Evolutionary conservation across 2,888 invertebrate species (phyloP).

Genomic region (Habrosyne pyritoides): DNA sequence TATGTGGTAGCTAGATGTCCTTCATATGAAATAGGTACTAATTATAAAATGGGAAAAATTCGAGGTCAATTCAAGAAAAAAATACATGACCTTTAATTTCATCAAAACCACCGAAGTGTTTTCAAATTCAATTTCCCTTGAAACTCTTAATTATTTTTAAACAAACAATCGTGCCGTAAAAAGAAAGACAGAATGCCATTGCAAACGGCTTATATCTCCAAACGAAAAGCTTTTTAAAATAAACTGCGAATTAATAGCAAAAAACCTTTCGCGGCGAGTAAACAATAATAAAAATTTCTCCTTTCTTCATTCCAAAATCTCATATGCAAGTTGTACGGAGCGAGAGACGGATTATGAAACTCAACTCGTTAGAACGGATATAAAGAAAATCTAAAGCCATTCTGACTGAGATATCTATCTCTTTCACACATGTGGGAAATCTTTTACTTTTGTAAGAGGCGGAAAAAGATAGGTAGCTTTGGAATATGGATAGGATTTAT

Average conservation of each 20-base stretch:
- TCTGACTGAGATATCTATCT: background rate
- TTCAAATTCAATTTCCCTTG: too few relatives aligned
- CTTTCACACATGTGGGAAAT: background rate
- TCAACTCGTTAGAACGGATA: background rate
- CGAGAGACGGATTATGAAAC: background rate
- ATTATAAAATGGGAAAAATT: too few relatives aligned
- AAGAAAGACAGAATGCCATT: background rate
- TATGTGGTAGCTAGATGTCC: background rate
- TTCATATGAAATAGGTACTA: too few relatives aligned
- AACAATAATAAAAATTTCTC: background rate
- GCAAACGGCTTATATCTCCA: background rate
- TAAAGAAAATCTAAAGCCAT: background rate
- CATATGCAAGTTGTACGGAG: background rate
- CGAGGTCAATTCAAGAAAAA: too few relatives aligned
- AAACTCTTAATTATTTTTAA: too few relatives aligned
- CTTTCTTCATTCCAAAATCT: background rate
- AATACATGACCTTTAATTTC: too few relatives aligned
- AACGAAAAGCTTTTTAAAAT: background rate
- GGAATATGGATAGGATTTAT: too few relatives aligned
- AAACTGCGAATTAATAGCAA: background rate
- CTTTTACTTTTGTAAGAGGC: background rate
- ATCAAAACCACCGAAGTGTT: too few relatives aligned
- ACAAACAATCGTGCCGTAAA: too few relatives aligned
- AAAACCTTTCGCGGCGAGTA: background rate
- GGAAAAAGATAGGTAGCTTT: background rate